Conservation (phyloP, 2,113 vertebrate species). For the Ictalurus furcatus region DNA sequence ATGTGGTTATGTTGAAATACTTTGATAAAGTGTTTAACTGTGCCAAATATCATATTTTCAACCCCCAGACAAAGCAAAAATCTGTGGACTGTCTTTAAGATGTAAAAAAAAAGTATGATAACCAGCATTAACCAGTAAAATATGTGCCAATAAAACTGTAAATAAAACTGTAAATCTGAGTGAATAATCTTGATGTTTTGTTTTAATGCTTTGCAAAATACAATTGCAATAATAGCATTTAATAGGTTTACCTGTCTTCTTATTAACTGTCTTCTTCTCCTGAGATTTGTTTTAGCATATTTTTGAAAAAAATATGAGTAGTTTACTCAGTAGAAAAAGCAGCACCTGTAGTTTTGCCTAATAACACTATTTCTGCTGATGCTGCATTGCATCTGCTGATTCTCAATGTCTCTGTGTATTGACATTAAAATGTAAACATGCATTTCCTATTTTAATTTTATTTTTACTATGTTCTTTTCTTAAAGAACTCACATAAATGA, state of each 20-base stretch:
- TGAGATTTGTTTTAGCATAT: background rate
- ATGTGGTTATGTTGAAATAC: background rate
- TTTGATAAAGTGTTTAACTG: background rate
- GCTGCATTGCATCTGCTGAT: background rate
- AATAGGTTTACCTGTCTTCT: background rate
- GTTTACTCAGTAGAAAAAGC: slow-evolving; percentile 27
- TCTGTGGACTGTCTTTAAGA: background rate
- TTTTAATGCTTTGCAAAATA: background rate
- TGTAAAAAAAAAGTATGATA: background rate
- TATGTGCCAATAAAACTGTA: background rate
- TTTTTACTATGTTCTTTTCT: background rate
- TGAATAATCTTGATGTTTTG: background rate
- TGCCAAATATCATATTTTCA: background rate
- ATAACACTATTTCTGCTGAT: slow-evolving; percentile 1
- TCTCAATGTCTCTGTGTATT: background rate
- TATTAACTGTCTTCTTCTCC: background rate
- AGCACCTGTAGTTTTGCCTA: slow-evolving; percentile 37
- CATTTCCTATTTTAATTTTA: background rate
- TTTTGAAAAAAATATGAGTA: background rate
- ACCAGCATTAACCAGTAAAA: background rate
- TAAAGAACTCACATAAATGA: background rate
- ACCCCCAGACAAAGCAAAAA: background rate
- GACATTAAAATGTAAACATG: slow-evolving; percentile 7
- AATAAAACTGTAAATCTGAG: background rate
- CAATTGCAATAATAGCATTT: background rate